These are phyloP conservation scores for Lethenteron camtschaticum DNA, from an alignment of 2,113 vertebrate genomes.

Conservation along the genomic window DNA sequence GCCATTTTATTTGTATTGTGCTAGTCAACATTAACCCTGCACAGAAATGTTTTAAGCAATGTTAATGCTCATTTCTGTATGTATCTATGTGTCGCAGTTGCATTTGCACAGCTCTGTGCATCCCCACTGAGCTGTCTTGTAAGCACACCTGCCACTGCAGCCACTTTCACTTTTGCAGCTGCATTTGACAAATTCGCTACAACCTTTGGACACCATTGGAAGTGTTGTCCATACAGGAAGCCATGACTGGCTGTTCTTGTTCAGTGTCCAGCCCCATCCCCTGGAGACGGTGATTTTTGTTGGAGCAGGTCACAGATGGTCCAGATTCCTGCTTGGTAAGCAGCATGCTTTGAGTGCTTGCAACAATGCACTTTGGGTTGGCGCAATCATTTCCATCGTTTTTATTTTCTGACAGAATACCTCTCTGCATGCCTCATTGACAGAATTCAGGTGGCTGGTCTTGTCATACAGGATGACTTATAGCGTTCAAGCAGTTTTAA, in stretches of 20 bases:
- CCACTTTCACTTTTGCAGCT: constrained; percentile 5
- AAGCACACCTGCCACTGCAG: not conserved
- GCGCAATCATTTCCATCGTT: not conserved
- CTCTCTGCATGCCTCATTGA: not conserved
- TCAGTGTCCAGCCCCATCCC: constrained; percentile 2
- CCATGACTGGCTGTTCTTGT: not conserved
- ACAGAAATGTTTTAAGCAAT: too few relatives aligned
- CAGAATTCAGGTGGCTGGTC: not conserved
- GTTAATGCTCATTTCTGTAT: too few relatives aligned
- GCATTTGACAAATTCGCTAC: not conserved
- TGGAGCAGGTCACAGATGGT: not conserved
- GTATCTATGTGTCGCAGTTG: not conserved
- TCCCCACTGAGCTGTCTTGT: not conserved
- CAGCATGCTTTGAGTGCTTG: not conserved
- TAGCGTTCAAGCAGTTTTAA: not conserved
- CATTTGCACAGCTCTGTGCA: not conserved
- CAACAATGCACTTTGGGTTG: constrained; percentile 1
- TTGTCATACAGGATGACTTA: constrained; percentile 4
- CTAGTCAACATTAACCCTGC: too few relatives aligned
- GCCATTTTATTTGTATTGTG: too few relatives aligned
- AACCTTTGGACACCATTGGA: not conserved
- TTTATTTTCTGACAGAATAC: not conserved
- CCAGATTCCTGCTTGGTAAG: not conserved
- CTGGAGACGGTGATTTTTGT: constrained; percentile 4
- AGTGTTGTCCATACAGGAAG: not conserved